Conservation (phyloP, 2,888 invertebrate species). For the Melinaea marsaeus region DNA sequence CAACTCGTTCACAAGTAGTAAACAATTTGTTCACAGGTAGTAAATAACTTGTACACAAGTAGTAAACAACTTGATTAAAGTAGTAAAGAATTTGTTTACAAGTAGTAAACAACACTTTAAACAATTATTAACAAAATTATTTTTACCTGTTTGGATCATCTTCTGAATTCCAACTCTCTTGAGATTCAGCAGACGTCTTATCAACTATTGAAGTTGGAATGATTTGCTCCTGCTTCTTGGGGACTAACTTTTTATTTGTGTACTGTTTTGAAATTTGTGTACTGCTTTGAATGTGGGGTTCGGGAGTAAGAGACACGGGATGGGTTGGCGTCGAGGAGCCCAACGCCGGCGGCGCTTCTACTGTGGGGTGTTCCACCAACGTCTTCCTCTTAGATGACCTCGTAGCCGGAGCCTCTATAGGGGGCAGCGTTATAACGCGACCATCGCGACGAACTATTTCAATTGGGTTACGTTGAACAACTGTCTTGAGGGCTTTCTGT, state of each 20-base stretch:
- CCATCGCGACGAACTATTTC: slow-evolving; percentile 87
- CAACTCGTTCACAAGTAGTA: too few relatives aligned
- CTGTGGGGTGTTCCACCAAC: slow-evolving; percentile 50
- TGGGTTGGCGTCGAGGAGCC: slow-evolving; percentile 37
- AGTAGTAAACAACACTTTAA: neutral
- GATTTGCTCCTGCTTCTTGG: slow-evolving; percentile 51
- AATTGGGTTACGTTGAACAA: slow-evolving; percentile 74
- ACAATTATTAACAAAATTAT: neutral
- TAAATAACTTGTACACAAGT: too few relatives aligned
- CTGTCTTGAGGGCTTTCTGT: slow-evolving; percentile 51
- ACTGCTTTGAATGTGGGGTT: slow-evolving; percentile 43
- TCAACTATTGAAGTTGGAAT: slow-evolving; percentile 44
- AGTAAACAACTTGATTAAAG: too few relatives aligned
- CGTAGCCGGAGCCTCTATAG: slow-evolving; percentile 90
- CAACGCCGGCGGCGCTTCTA: slow-evolving; percentile 31
- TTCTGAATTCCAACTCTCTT: slow-evolving; percentile 87
- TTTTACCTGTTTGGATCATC: slow-evolving; percentile 90
- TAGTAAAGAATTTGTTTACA: too few relatives aligned
- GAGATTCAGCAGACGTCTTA: slow-evolving; percentile 76
- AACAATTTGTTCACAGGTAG: too few relatives aligned
- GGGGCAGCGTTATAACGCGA: slow-evolving; percentile 86
- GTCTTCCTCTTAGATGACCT: slow-evolving; percentile 83
- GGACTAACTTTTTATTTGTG: slow-evolving; percentile 56
- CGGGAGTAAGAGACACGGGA: slow-evolving; percentile 44
- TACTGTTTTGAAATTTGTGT: slow-evolving; percentile 58